A percentile compares a stretch with the other conserved stretches of the same genome.
These are phyloP conservation scores for Bombus waltoni DNA, from an alignment of 1,140 invertebrate genomes.

Conservation along the genomic window DNA sequence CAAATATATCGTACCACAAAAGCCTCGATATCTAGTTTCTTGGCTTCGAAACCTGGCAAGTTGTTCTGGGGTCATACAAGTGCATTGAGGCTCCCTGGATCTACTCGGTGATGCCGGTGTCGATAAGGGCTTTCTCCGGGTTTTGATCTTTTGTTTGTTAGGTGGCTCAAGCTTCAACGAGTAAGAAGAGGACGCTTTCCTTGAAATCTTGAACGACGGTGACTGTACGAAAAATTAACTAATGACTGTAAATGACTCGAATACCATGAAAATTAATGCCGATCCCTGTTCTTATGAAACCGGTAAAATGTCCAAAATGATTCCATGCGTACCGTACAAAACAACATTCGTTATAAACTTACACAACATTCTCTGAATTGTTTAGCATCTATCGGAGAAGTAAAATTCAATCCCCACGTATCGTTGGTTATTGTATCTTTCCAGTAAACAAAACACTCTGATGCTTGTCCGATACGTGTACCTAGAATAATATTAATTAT, in stretches of 20 bases:
- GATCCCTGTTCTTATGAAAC: not conserved
- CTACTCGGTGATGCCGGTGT: conserved; percentile 96
- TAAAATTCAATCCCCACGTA: conserved; percentile 99
- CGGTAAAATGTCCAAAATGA: not conserved
- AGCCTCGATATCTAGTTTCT: conserved; percentile 91
- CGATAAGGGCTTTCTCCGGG: conserved; percentile 93
- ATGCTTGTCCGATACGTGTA: conserved; percentile 97
- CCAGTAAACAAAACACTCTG: conserved; percentile 99
- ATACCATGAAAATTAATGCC: not conserved
- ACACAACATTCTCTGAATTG: conserved; percentile 98
- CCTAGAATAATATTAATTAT: conserved; percentile 84
- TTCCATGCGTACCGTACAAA: not conserved
- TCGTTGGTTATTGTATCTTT: conserved; percentile 98
- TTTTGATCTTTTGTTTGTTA: conserved; percentile 92
- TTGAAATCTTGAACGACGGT: conserved; percentile 97
- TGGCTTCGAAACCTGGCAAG: conserved; percentile 92
- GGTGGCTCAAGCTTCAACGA: conserved; percentile 95
- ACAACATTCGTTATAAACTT: conserved; percentile 84
- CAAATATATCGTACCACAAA: conserved; percentile 71
- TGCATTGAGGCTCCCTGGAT: conserved; percentile 94
- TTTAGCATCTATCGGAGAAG: conserved; percentile 97
- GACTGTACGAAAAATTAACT: conserved; percentile 88
- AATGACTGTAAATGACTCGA: conserved; percentile 63
- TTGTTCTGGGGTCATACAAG: conserved; percentile 97
- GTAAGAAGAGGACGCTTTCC: conserved; percentile 98